These are phyloP conservation scores for Drosophila funebris DNA, from an alignment of 1,140 invertebrate genomes.

Conservation along the genomic window DNA sequence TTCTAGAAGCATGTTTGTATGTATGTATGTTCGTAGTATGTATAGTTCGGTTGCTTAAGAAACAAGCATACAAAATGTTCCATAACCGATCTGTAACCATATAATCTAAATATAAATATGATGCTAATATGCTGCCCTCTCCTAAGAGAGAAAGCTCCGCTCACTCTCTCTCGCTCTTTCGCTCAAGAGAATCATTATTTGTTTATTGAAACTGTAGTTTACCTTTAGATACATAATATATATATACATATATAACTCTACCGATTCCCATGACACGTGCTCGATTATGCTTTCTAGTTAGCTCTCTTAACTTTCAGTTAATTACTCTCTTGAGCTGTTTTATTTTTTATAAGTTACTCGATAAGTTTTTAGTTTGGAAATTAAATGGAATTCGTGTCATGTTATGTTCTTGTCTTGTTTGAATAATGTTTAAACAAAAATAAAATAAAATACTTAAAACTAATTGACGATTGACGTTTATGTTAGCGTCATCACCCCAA, in stretches of 20 bases:
- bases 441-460: slow-evolving; percentile 35
- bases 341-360: slow-evolving; percentile 4
- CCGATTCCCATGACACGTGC: slow-evolving; percentile 39
- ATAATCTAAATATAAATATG: slow-evolving; percentile 80
- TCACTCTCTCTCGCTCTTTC: slow-evolving; percentile 10
- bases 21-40: background rate
- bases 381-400: slow-evolving; percentile 26
- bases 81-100: slow-evolving; percentile 70
- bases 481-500: slow-evolving; percentile 16
- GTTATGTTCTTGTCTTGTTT: slow-evolving; percentile 10
- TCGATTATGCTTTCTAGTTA: background rate
- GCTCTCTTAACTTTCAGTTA: background rate
- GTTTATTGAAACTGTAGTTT: slow-evolving; percentile 23
- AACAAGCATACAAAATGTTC: slow-evolving; percentile 67
- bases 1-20: slow-evolving; percentile 10
- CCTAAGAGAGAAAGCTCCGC: slow-evolving; percentile 35
- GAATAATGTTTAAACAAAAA: slow-evolving; percentile 2
- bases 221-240: no score
- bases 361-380: background rate
- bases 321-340: slow-evolving; percentile 4
- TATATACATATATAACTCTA: slow-evolving; percentile 10
- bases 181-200: slow-evolving; percentile 44
- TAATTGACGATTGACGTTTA: slow-evolving; percentile 14
- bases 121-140: slow-evolving; percentile 51
- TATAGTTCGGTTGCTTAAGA: slow-evolving; percentile 22